phyloP scores from a whole-genome alignment of 2,888 invertebrate genomes.

The Embidobia sp. region DNA sequence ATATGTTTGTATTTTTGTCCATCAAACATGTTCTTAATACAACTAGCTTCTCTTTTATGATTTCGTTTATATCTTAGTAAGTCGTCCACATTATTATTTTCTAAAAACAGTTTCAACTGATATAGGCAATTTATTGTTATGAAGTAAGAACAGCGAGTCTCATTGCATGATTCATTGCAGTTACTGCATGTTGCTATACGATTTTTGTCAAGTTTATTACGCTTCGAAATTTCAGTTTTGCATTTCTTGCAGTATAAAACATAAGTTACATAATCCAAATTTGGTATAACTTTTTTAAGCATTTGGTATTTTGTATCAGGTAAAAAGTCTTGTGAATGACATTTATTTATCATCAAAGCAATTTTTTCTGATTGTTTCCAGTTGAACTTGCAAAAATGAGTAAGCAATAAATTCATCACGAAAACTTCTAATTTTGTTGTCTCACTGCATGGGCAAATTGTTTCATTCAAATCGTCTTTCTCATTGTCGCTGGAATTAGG shows the following conservation, averaged over 20 bases:
- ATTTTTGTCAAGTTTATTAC: not conserved
- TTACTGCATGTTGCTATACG: not conserved
- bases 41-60: not conserved
- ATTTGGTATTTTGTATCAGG: conserved; percentile 4
- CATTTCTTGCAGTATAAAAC: conserved; percentile 9
- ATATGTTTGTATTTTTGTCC: conserved; percentile 1
- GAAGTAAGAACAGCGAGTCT: not conserved
- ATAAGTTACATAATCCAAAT: conserved; percentile 11
- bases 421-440: conserved; percentile 9
- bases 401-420: not conserved
- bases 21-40: conserved; percentile 7
- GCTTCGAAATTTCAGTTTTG: conserved; percentile 2
- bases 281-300: not conserved
- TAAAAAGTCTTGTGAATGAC: not conserved
- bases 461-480: not conserved
- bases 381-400: not conserved
- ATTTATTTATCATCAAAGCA: conserved; percentile 14
- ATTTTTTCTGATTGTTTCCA: conserved; percentile 15
- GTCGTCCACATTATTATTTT: conserved; percentile 17
- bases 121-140: not conserved
- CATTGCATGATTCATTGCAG: not conserved
- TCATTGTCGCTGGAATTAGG: too few relatives aligned
- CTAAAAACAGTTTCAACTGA: conserved; percentile 12
- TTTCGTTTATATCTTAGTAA: not conserved
- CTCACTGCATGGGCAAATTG: not conserved